Evolutionary conservation across 2,113 vertebrate species (phyloP), one percentile per base, ranked within the genome.

Genomic region (Notarius lentiginosus): DNA sequence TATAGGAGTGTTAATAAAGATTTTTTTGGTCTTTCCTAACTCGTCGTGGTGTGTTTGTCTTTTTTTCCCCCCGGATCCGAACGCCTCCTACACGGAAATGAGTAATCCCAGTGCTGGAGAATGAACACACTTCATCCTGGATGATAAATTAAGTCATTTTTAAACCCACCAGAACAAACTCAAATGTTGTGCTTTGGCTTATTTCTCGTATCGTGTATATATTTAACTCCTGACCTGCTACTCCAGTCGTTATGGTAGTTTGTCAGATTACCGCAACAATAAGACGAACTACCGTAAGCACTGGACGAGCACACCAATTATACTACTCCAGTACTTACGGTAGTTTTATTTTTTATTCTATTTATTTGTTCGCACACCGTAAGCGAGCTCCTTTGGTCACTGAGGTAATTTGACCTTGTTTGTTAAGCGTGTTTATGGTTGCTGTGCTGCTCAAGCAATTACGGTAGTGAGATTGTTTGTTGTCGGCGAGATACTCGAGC

Each of bases 1-100:
- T 20, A 60, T 5, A 41, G 56, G 5, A 10, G 41, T 49, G 24
- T 76, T 63, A 84, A 84, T 84, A 84, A 84, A 84, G 72, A 51
- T 47, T 15, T 73, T n/a, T 70, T 76, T 49, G 24, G n/a, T 60
- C 24, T 49, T 77, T 49, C 51, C 70, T 27, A 18, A 8, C 1
- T 22, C 11, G 34, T 84, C 5, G 17, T 68, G 15, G 47, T 56
- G 51, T 56, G 9, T 41, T 83, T 70, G 47, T 58, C 2, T 56
- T 34, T 15, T 73, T 2, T 75, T 11, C 10, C 47, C 5, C 17
- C 66, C 5, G 24, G 63, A 65, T n/a, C 63, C 12, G 24, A 12
- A 1, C n/a, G 14, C n/a, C n/a, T 68, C 65, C 65, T 30, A 68
- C n/a, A 68, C 12, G 14, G 65, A 68, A 12, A 18, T 3, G 22